These are phyloP conservation scores for Philypnodon macrostomus DNA, from an alignment of 2,797 vertebrate genomes.

Conservation along the genomic window DNA sequence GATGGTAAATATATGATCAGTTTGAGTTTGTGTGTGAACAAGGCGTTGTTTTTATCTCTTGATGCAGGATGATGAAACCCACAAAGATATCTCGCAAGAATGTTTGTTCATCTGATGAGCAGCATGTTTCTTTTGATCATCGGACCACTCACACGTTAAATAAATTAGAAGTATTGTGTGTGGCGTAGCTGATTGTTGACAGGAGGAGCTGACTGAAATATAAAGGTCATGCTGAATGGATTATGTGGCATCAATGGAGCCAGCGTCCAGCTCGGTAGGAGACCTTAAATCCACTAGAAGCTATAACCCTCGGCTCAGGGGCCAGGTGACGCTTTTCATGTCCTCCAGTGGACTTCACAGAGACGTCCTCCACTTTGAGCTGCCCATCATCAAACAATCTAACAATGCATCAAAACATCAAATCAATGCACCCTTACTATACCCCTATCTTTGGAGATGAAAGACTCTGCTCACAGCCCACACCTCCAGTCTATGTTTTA, in stretches of 20 bases:
- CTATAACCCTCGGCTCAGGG: constrained; percentile 61
- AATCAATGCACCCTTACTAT: constrained; percentile 84
- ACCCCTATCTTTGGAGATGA: constrained; percentile 87
- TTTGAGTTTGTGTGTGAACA: constrained; percentile 61
- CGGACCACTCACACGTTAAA: constrained; percentile 43
- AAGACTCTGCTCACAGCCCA: constrained; percentile 63
- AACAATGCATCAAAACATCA: constrained; percentile 95
- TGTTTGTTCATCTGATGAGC: constrained; percentile 70
- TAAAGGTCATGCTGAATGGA: constrained; percentile 69
- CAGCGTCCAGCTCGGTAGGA: constrained; percentile 57
- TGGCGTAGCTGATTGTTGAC: constrained; percentile 35
- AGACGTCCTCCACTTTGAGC: constrained; percentile 89
- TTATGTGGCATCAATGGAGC: constrained; percentile 67
- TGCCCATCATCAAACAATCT: constrained; percentile 95
- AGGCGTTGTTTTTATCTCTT: constrained; percentile 70
- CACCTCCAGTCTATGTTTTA: constrained; percentile 17
- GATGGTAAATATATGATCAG: constrained; percentile 61
- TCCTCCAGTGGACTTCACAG: constrained; percentile 90
- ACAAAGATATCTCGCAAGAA: constrained; percentile 77
- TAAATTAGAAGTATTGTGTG: constrained; percentile 47
- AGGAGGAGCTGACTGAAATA: constrained; percentile 51
- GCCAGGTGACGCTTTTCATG: constrained; percentile 90
- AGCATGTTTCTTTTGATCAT: constrained; percentile 68
- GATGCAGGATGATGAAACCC: constrained; percentile 80
- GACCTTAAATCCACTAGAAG: constrained; percentile 62